phyloP scores from a whole-genome alignment of 2,113 vertebrate genomes.

The Aepyceros melampus region DNA sequence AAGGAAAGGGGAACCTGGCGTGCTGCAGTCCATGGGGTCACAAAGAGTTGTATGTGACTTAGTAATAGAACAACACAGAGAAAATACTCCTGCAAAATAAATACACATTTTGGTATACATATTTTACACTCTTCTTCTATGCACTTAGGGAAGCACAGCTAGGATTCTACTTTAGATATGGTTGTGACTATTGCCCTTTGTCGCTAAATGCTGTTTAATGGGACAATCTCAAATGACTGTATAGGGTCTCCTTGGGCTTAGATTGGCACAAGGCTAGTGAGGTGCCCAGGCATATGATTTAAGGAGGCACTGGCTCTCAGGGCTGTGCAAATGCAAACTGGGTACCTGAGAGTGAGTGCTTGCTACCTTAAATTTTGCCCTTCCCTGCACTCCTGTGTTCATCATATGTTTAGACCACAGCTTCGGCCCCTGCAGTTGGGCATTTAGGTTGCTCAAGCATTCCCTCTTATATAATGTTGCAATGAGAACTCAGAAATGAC shows the following conservation, averaged over 20 bases:
- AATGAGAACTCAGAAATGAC: not conserved
- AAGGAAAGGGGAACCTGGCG: not conserved
- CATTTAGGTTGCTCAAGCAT: not conserved
- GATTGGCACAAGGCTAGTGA: not conserved
- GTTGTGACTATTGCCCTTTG: not conserved
- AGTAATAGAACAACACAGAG: not conserved
- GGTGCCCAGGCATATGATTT: fast-evolving
- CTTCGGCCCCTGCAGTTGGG: not conserved
- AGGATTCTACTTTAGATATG: not conserved
- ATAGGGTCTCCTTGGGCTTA: fast-evolving
- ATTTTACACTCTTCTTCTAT: not conserved
- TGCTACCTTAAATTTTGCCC: not conserved
- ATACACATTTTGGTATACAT: fast-evolving
- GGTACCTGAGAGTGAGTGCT: not conserved
- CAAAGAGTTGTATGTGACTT: not conserved
- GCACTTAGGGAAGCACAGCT: not conserved
- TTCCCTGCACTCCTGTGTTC: fast-evolving
- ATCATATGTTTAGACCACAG: fast-evolving
- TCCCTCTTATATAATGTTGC: not conserved
- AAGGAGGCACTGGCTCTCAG: not conserved
- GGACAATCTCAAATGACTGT: not conserved
- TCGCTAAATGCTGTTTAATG: not conserved
- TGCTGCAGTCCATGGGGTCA: not conserved
- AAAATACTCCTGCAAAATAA: not conserved
- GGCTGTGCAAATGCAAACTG: not conserved